Percentiles rank a stretch among this genome's conserved stretches.
Conservation (phyloP, 2,113 vertebrate species). For the Trematomus loennbergii region DNA sequence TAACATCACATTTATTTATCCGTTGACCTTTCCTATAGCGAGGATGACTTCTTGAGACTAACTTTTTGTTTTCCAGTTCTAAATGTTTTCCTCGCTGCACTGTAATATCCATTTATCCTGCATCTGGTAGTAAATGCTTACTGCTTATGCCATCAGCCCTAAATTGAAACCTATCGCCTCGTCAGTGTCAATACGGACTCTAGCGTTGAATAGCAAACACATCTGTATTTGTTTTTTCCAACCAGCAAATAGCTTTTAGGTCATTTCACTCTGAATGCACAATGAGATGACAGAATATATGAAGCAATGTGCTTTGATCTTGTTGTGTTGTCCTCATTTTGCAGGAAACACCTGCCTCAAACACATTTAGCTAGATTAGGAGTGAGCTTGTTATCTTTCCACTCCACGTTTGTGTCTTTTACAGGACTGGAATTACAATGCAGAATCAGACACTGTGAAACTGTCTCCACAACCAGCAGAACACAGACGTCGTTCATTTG, state of each 20-base stretch:
- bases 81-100: constrained; percentile 25
- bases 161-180: constrained; percentile 24
- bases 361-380: constrained; percentile 77
- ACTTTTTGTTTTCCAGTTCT: constrained; percentile 30
- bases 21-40: constrained; percentile 56
- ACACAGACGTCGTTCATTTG: constrained; percentile 70
- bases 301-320: constrained; percentile 69
- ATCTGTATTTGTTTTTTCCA: constrained; percentile 30
- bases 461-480: constrained; percentile 52
- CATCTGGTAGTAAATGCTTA: constrained; percentile 1
- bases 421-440: constrained; percentile 78
- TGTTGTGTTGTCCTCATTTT: constrained; percentile 56
- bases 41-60: constrained; percentile 46
- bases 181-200: constrained; percentile 16
- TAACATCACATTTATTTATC: constrained; percentile 61
- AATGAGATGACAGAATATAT: constrained; percentile 60
- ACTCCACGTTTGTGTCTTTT: constrained; percentile 67
- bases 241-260: constrained; percentile 54
- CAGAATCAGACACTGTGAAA: constrained; percentile 68
- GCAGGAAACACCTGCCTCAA: constrained; percentile 69
- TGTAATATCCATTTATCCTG: constrained; percentile 20
- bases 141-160: neutral
- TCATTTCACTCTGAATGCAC: constrained; percentile 40
- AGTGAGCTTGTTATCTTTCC: constrained; percentile 74
- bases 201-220: constrained; percentile 27